phyloP scores from a whole-genome alignment of 2,113 vertebrate genomes.

The Rhea americana region DNA sequence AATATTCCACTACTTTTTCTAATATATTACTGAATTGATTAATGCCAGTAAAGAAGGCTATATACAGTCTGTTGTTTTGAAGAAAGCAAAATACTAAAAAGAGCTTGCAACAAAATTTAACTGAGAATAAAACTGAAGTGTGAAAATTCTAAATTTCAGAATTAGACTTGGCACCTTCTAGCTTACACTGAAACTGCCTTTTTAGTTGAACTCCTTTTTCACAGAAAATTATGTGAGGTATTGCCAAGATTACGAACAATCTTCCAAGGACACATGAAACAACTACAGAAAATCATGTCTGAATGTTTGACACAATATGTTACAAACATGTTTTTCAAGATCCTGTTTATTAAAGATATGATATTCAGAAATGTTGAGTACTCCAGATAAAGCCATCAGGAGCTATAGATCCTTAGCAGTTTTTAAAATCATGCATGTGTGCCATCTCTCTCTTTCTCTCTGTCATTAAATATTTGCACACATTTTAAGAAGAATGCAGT shows the following conservation, averaged over 20 bases:
- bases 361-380: background rate
- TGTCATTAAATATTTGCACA: background rate
- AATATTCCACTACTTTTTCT: background rate
- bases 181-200: background rate
- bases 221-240: background rate
- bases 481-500: background rate
- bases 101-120: background rate
- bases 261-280: background rate
- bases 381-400: background rate
- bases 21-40: background rate
- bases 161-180: background rate
- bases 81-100: background rate
- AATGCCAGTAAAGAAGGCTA: background rate
- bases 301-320: background rate
- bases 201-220: background rate
- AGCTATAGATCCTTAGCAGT: background rate
- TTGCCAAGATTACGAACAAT: background rate
- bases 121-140: background rate
- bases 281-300: background rate
- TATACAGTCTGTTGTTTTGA: background rate
- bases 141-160: constrained; percentile 15
- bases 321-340: background rate
- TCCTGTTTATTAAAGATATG: background rate
- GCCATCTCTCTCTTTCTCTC: background rate
- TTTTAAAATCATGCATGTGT: background rate